Base-by-base conservation (phyloP, 2,113 vertebrate genomes). In the human (Homo sapiens) region DNA sequence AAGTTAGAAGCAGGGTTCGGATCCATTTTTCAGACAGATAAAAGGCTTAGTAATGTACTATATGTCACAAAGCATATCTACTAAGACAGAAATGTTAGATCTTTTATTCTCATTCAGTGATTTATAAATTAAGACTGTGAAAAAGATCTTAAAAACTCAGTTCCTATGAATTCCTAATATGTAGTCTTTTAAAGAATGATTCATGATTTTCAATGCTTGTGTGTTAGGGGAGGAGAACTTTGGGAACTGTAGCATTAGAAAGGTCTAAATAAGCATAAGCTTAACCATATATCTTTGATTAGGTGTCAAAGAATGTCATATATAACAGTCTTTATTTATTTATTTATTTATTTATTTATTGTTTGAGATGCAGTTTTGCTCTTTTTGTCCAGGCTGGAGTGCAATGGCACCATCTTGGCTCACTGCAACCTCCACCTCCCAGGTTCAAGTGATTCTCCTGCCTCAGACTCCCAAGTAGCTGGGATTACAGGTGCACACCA, bases 91-190 rank as follows among this genome's bases (percentile, higher is more conserved):
- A 83, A 79, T 45, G 79, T 70, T 93, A 84, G 55, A 93, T 75
- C 16, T 94, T 88, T 94, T 61, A 89, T 89, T 93, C 25, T 83
- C n/a, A 79, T 22, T 18, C 50, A 86, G 76, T 89, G 68, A 95
- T 79, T 87, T 50, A n/a, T 84, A 93, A 93, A 35, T 64, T 94
- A 84, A 79, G 76, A 80, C 32, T 66, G 7, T 78, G 48, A 95
- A 70, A 25, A 92, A 81, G 55, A 87, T 57, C 87, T 75, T 16
- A 10, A 72, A 81, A 94, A 70, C 30, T 14, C 14, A 66, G 12
- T 50, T 85, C 9, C 66, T 79, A 90, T 43, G 30, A 89, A 57
- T 12, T 97, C n/a, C 52, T 82, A 76, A 61, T 64, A 3, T 70
- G 75, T 91, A 25, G 57, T 52, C 73, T 66, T 95, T 86, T 73